A percentile compares a stretch with the other conserved stretches of the same genome.
phyloP scores from a whole-genome alignment of 2,113 vertebrate species.

The Fulmarus glacialis region DNA sequence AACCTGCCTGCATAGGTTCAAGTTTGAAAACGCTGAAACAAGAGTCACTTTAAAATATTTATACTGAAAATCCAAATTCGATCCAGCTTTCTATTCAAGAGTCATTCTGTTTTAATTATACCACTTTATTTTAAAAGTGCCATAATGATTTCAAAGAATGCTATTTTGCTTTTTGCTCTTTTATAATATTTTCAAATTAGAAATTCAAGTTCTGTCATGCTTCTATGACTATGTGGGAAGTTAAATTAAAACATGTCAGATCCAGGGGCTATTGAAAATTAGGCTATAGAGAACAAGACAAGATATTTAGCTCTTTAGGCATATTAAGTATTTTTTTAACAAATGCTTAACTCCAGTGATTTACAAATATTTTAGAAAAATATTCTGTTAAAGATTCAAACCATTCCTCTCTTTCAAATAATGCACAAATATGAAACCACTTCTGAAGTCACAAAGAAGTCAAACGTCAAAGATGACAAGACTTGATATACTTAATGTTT shows the following conservation, averaged over 20 bases:
- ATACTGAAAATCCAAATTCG: not conserved
- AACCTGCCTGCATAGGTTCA: not conserved
- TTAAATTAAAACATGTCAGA: not conserved
- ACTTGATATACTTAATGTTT: not conserved
- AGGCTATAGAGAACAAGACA: not conserved
- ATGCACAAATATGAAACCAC: not conserved
- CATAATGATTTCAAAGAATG: not conserved
- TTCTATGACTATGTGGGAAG: not conserved
- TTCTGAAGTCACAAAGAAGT: not conserved
- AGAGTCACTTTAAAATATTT: not conserved
- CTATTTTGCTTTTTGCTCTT: not conserved
- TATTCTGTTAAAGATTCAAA: not conserved
- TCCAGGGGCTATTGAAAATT: not conserved
- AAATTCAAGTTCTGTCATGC: not conserved
- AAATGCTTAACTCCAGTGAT: not conserved
- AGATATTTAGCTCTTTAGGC: not conserved
- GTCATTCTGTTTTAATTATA: not conserved
- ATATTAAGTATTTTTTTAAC: not conserved
- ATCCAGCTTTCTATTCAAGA: not conserved
- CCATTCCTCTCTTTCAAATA: not conserved
- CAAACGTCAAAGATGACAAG: not conserved
- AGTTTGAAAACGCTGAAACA: not conserved
- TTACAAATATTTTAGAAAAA: not conserved
- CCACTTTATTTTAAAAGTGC: not conserved
- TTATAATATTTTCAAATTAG: conserved; percentile 2